Percentiles rank a stretch among this genome's conserved stretches.
Conservation (phyloP, 2,797 vertebrate species). For the Labroides dimidiatus region DNA sequence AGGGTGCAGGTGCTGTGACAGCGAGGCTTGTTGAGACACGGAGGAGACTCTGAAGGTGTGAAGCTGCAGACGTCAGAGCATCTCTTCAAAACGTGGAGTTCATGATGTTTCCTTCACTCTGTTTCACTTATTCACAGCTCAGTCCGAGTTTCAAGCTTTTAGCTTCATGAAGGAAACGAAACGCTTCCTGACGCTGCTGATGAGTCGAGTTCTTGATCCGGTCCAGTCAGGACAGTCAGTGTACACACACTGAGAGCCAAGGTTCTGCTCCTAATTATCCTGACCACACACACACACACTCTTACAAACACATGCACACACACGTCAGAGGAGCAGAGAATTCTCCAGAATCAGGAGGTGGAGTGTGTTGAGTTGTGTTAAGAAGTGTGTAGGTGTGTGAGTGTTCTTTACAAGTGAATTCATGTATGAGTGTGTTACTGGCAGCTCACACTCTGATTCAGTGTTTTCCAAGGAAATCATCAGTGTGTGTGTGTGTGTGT, state of each 20-base stretch:
- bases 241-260: background rate
- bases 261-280: constrained; percentile 21
- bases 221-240: no score
- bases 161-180: no score
- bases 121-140: no score
- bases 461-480: constrained; percentile 13
- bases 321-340: background rate
- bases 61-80: no score
- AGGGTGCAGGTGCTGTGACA: no score
- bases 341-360: background rate
- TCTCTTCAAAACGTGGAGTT: no score
- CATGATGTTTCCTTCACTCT: no score
- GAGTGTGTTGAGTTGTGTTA: background rate
- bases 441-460: background rate
- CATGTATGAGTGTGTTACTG: background rate
- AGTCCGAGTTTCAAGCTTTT: no score
- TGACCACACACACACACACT: background rate
- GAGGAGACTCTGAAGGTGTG: no score
- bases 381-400: background rate
- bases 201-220: no score
- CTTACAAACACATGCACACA: background rate
- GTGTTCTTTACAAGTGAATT: background rate
- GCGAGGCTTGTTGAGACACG: no score
- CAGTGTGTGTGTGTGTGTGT: background rate
- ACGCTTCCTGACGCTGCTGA: no score